These are phyloP conservation scores for Brenthis daphne DNA, from an alignment of 2,888 invertebrate genomes.

Conservation along the genomic window DNA sequence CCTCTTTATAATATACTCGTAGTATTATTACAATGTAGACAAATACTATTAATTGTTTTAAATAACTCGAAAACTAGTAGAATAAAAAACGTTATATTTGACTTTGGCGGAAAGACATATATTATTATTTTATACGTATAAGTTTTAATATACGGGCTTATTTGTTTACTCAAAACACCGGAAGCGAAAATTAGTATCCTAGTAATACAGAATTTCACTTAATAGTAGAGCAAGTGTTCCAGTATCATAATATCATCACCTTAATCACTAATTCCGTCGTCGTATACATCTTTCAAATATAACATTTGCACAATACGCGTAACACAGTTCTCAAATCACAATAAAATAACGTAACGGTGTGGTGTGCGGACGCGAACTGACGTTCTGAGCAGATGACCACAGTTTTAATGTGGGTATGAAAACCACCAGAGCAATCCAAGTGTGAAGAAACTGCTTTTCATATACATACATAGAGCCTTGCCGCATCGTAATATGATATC, in stretches of 20 bases:
- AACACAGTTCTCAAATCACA: constrained; percentile 17
- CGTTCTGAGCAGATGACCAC: constrained; percentile 34
- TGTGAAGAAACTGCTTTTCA: constrained; percentile 41
- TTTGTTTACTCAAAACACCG: too few relatives aligned
- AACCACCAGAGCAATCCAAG: constrained; percentile 45
- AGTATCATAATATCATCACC: constrained; percentile 20
- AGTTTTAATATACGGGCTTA: too few relatives aligned
- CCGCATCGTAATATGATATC: constrained; percentile 33
- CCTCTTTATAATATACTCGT: too few relatives aligned
- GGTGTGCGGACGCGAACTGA: constrained; percentile 35
- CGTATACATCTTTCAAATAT: constrained; percentile 23
- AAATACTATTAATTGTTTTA: too few relatives aligned
- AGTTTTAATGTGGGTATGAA: constrained; percentile 47
- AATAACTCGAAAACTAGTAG: too few relatives aligned
- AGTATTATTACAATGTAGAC: too few relatives aligned
- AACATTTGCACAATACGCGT: constrained; percentile 7
- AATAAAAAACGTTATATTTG: too few relatives aligned
- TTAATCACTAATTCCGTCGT: constrained; percentile 34
- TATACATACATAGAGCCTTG: constrained; percentile 33
- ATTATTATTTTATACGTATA: too few relatives aligned
- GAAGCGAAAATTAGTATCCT: background rate
- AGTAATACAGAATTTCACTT: background rate
- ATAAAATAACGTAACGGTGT: constrained; percentile 25
- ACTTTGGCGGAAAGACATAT: too few relatives aligned
- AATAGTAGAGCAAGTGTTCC: background rate